Evolutionary conservation across 1,140 invertebrate species (phyloP).

Genomic region (Eumeta japonica): DNA sequence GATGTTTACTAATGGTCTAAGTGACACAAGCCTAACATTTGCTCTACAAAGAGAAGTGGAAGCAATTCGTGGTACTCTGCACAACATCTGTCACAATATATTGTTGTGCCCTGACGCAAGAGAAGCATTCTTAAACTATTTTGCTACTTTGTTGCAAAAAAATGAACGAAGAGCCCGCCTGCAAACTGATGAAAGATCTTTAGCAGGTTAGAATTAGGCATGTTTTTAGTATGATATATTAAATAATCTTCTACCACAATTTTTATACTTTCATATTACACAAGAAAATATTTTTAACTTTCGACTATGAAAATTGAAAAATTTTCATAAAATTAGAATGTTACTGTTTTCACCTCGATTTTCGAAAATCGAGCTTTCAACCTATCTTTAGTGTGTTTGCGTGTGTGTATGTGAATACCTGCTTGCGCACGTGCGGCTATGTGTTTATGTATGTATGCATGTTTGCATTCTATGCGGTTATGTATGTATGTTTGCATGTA

Average conservation of each 20-base stretch:
- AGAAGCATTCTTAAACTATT: constrained; percentile 74
- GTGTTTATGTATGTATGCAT: not conserved
- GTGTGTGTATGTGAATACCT: too few species aligned
- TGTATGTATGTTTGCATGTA: too few species aligned
- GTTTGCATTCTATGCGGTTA: constrained; percentile 6
- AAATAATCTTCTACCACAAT: too few species aligned
- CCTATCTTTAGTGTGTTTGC: too few species aligned
- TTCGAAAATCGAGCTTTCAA: too few species aligned
- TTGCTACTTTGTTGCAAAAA: constrained; percentile 70
- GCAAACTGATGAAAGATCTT: constrained; percentile 79
- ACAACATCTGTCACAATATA: constrained; percentile 81
- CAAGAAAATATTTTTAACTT: too few species aligned
- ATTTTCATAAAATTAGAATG: too few species aligned
- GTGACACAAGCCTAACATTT: constrained; percentile 56
- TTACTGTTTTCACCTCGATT: too few species aligned
- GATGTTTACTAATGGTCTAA: constrained; percentile 35
- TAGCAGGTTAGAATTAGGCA: constrained; percentile 61
- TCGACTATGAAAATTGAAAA: too few species aligned
- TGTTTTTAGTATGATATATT: too few species aligned
- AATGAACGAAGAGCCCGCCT: constrained; percentile 90
- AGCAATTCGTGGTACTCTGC: constrained; percentile 68
- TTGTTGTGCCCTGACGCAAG: constrained; percentile 76
- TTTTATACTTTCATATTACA: too few species aligned
- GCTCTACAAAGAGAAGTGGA: constrained; percentile 73
- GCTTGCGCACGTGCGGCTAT: too few species aligned